These are phyloP conservation scores for Microctenopoma stevenorrisi DNA, from an alignment of 2,797 vertebrate species.

Conservation along the genomic window DNA sequence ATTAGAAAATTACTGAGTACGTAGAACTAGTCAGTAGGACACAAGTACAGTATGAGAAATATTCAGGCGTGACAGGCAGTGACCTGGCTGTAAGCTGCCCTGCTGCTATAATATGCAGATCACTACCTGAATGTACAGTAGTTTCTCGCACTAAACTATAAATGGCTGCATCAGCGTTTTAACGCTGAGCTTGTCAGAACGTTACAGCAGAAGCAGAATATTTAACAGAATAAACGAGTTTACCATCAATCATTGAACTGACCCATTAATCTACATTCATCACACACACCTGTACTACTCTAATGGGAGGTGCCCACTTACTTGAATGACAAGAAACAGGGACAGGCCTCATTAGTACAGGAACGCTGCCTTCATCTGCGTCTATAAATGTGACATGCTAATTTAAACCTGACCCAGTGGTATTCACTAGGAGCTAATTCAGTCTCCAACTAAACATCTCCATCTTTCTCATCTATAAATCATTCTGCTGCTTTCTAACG, in stretches of 20 bases:
- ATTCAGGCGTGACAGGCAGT: neutral
- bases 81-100: neutral
- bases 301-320: neutral
- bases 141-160: neutral
- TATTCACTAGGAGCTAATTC: neutral
- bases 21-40: too few relatives aligned
- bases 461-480: neutral
- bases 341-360: neutral
- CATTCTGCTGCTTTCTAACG: neutral
- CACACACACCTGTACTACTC: constrained; percentile 12
- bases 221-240: too few relatives aligned
- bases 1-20: too few relatives aligned
- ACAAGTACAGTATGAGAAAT: too few relatives aligned
- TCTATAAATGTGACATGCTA: neutral
- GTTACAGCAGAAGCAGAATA: too few relatives aligned
- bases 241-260: neutral
- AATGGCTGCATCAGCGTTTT: neutral
- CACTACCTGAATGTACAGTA: neutral
- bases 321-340: neutral
- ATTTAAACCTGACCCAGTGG: neutral
- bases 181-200: neutral
- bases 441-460: neutral
- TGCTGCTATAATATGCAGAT: constrained; percentile 21
- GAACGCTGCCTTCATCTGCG: neutral
- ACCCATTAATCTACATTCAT: neutral